Conservation (phyloP, 2,113 vertebrate genomes). For the Glareola pratincola region DNA sequence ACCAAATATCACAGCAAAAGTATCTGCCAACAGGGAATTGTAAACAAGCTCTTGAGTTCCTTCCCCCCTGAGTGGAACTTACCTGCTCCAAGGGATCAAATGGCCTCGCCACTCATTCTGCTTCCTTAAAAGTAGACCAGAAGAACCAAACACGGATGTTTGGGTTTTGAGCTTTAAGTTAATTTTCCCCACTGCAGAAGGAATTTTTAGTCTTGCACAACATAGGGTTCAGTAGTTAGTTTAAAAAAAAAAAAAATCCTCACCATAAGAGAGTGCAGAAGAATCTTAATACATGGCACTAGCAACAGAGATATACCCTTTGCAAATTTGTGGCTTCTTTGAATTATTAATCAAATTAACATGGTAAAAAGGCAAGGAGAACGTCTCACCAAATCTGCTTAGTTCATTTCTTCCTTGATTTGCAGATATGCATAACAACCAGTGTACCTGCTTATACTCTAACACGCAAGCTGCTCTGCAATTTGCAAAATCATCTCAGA, state of each 20-base stretch:
- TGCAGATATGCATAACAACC: not conserved
- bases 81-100: slow-evolving; percentile 45
- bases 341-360: slow-evolving; percentile 15
- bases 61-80: slow-evolving; percentile 40
- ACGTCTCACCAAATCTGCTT: not conserved
- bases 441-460: not conserved
- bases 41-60: slow-evolving; percentile 51
- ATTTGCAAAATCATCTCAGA: not conserved
- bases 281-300: not conserved
- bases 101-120: slow-evolving; percentile 7
- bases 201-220: not conserved
- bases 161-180: slow-evolving; percentile 13
- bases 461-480: not conserved
- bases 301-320: not conserved
- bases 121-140: slow-evolving; percentile 29
- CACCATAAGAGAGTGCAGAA: not conserved
- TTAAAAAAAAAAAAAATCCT: not conserved
- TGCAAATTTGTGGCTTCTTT: slow-evolving; percentile 23
- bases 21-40: slow-evolving; percentile 20
- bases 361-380: not conserved
- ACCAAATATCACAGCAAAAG: slow-evolving; percentile 45
- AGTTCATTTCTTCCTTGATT: not conserved
- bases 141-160: slow-evolving; percentile 33
- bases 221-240: not conserved
- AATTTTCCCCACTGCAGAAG: not conserved